A percentile compares a stretch with the other conserved stretches of the same genome.
phyloP scores from a whole-genome alignment of 2,797 vertebrate species.

The Alosa sapidissima region DNA sequence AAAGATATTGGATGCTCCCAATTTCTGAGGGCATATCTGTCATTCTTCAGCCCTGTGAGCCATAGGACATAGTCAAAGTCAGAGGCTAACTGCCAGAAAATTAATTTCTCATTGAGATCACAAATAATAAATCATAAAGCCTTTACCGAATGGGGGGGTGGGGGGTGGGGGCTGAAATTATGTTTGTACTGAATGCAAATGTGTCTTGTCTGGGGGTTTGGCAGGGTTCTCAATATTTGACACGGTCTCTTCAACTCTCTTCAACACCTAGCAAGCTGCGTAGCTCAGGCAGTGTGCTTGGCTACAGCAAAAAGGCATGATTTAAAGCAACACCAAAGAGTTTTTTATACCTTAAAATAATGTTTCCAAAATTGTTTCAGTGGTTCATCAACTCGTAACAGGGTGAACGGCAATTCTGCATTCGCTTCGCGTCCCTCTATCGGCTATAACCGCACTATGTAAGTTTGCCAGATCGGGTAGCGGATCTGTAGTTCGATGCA shows the following conservation, averaged over 20 bases:
- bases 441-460: no score
- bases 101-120: conserved; percentile 65
- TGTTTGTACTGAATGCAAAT: conserved; percentile 49
- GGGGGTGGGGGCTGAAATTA: conserved; percentile 31
- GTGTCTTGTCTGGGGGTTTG: conserved; percentile 37
- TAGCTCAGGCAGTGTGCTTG: neutral
- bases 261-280: neutral
- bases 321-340: no score
- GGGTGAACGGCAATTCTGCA: no score
- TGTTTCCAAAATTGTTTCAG: no score
- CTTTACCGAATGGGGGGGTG: conserved; percentile 44
- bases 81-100: conserved; percentile 62
- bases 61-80: conserved; percentile 62
- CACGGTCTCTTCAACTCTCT: conserved; percentile 8
- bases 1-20: conserved; percentile 49
- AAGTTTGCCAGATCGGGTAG: no score
- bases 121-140: conserved; percentile 43
- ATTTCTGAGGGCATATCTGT: conserved; percentile 56
- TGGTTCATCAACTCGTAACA: no score
- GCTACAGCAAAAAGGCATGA: neutral
- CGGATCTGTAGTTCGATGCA: no score
- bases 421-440: no score
- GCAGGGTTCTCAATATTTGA: conserved; percentile 39
- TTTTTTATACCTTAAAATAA: no score
- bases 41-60: conserved; percentile 53